Percentiles rank a stretch among this genome's conserved stretches.
Conservation (phyloP, 2,888 invertebrate species). For the Corbicula japonica region DNA sequence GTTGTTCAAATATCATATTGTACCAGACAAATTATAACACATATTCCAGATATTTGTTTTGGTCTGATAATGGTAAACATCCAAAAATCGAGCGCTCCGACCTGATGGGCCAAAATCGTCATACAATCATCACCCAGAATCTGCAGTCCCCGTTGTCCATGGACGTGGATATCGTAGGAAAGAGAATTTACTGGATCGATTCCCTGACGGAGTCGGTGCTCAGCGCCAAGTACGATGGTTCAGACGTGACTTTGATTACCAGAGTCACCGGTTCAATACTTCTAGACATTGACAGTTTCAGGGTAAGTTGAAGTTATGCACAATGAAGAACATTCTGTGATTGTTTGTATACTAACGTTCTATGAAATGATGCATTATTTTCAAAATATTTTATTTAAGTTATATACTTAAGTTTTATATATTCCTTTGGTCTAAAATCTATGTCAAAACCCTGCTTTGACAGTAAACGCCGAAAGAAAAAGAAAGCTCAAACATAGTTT, state of each 20-base stretch:
- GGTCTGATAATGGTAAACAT: constrained; percentile 33
- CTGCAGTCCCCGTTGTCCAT: constrained; percentile 14
- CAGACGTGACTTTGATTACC: not conserved
- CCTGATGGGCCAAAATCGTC: constrained; percentile 12
- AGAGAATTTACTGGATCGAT: constrained; percentile 32
- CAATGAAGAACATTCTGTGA: not conserved
- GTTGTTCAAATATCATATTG: no score
- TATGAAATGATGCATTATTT: no score
- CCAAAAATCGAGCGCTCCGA: constrained; percentile 48
- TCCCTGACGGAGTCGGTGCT: not conserved
- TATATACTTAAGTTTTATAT: no score
- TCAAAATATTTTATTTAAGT: no score
- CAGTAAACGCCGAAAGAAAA: no score
- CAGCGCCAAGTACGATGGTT: constrained; percentile 20
- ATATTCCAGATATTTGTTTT: constrained; percentile 35
- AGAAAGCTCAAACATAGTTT: no score
- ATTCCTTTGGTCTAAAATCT: no score
- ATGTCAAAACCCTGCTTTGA: no score
- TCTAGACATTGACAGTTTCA: constrained; percentile 28
- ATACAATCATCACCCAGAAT: not conserved
- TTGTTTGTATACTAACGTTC: not conserved
- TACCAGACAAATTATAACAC: no score
- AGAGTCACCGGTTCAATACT: constrained; percentile 13
- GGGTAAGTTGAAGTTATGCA: constrained; percentile 11
- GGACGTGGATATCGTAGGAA: constrained; percentile 25